Base-by-base conservation (phyloP, 2,113 vertebrate species). In the Camelus bactrianus region DNA sequence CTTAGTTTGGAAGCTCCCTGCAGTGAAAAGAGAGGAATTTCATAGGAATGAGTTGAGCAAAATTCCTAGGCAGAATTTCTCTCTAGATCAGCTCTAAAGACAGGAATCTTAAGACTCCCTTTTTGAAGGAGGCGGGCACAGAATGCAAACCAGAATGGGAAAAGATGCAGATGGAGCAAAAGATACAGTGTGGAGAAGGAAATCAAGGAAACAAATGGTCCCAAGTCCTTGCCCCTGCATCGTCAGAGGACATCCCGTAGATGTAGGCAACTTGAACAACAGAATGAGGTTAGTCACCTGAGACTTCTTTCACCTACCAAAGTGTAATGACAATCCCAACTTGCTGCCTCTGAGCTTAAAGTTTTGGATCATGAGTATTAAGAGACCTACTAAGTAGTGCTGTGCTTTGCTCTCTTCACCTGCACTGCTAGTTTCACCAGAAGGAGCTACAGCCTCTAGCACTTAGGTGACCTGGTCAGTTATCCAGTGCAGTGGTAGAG, bases 371-470 rank as follows among this genome's bases (percentile, higher is more conserved):
- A 77, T 35, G 38, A 38, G n/a, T 69, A 86, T 75, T 86, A 52
- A 75, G 58, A 92, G 35, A 62, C n/a, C 60, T 94, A 72, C 48
- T 64, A 72, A 91, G 65, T 19, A 80, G 48, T 87, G 12, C 22
- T 50, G 10, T 58, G 62, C 80, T 97, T 93, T 76, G 58, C 22
- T 89, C 85, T 93, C 60, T 75, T 93, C 35, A 77, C 32, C 73
- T 76, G 24, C 48, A 83, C 8, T 94, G 82, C 32, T 76, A 46
- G 69, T 38, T 92, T 96, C 46, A 38, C 48, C 22, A 80, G 38
- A 76, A 82, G 30, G 67, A 96, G 75, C n/a, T 70, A 93, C 16
- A 93, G 91, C n/a, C 50, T 93, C 62, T 91, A 93, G 48, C 79
- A 95, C 16, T 6, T 67, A 30, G n/a, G 50, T 80, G 24, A 91